Conservation (phyloP, 2,797 vertebrate species). For the Pogonophryne albipinna region DNA sequence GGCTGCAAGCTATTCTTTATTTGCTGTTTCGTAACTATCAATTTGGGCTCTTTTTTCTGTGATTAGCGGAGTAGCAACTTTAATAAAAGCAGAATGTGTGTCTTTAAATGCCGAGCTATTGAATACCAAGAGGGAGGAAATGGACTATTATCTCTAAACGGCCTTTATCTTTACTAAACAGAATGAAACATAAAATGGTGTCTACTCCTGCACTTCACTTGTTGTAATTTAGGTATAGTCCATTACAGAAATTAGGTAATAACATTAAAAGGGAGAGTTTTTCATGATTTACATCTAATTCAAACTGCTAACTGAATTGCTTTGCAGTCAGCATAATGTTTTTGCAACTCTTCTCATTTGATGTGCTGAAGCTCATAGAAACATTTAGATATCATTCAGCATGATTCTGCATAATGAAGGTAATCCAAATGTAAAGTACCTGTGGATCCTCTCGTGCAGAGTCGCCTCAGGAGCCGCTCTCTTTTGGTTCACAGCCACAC, state of each 20-base stretch:
- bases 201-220: conserved; percentile 26
- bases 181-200: background rate
- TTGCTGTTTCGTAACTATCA: conserved; percentile 42
- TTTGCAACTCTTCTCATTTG: background rate
- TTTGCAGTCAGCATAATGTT: conserved; percentile 21
- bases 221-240: conserved; percentile 42
- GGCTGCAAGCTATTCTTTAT: conserved; percentile 48
- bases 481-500: background rate
- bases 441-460: conserved; percentile 8
- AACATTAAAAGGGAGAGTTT: conserved; percentile 23
- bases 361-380: background rate
- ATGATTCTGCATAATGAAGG: conserved; percentile 11
- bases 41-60: conserved; percentile 31
- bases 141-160: conserved; percentile 7
- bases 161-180: conserved; percentile 43
- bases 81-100: conserved; percentile 32
- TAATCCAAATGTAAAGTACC: conserved; percentile 33
- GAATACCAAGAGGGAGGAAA: conserved; percentile 5
- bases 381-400: conserved; percentile 29
- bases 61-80: conserved; percentile 45
- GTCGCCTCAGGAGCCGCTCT: background rate
- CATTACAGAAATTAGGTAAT: conserved; percentile 46
- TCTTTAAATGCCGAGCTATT: conserved; percentile 41
- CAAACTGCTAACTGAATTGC: background rate
- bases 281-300: conserved; percentile 14